Evolutionary conservation across 2,797 vertebrate species (phyloP), one percentile per base, ranked within the genome.

Genomic region (Molossus molossus): DNA sequence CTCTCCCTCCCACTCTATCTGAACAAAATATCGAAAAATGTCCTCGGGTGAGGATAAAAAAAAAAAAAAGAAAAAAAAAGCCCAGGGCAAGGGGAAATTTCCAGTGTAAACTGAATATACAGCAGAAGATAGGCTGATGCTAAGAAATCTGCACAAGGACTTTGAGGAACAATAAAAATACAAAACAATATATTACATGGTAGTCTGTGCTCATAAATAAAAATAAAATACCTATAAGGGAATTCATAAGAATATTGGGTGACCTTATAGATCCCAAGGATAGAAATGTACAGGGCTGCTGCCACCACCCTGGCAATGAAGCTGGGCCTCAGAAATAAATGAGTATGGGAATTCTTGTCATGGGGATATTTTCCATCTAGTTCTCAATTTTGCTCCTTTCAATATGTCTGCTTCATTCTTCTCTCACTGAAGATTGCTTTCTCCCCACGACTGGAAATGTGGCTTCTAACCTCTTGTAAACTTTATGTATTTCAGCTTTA

Each of bases 381-480:
- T 64, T 86, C 55, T 93, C 60, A 53, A 21, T 77, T 86, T 72
- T 87, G 86, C 9, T 83, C 65, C 55, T 93, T 81, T 83, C 55
- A 33, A 13, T 64, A 1, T 69, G 58, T 57, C 62, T 64, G 53
- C 45, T 75, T 62, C 58, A 23, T 58, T 86, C 23, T 50, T 77
- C 20, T 70, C 76, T 67, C 37, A 67, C 45, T 91, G 37, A 72
- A 91, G 29, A 65, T 1, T 92, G 65, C 62, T 45, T 91, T 84
- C 48, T 58, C 14, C 25, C 27, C 7, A 45, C 6, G 45, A 57
- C 29, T 83, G 33, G 55, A 90, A 94, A 86, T 72, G 80, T 33
- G 40, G 53, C 73, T 89, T 96, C 33, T 87, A 65, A 83, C 27
- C 77, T 77, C 62, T 84, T 89, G 6, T 17, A 82, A 69, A 17